Evolutionary conservation across 2,797 vertebrate genomes (phyloP).

Genomic region (Apogon hyalosoma): DNA sequence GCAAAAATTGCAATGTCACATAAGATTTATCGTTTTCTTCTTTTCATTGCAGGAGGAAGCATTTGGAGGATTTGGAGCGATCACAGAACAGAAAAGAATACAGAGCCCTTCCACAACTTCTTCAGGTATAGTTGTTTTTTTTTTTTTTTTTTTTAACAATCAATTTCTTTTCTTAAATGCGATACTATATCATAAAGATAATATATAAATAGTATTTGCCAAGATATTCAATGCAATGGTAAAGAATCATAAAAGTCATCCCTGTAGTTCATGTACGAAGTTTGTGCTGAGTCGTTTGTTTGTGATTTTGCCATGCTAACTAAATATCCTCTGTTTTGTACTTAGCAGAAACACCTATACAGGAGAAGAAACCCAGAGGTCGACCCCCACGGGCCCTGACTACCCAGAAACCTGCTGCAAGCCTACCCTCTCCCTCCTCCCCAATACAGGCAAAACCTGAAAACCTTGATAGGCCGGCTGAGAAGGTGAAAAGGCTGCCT

Average conservation of each 20-base stretch:
- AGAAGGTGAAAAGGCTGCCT: slow-evolving; percentile 92
- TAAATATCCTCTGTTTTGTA: slow-evolving; percentile 32
- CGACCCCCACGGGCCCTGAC: slow-evolving; percentile 91
- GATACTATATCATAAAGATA: not conserved
- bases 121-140: slow-evolving; percentile 82
- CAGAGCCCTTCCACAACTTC: slow-evolving; percentile 87
- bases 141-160: not conserved
- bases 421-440: slow-evolving; percentile 83
- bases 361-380: slow-evolving; percentile 94
- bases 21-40: slow-evolving; percentile 5
- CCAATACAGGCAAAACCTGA: slow-evolving; percentile 87
- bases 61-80: slow-evolving; percentile 94
- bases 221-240: too few species aligned
- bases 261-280: slow-evolving; percentile 9
- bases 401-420: slow-evolving; percentile 86
- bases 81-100: slow-evolving; percentile 91
- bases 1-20: slow-evolving; percentile 10
- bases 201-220: too few species aligned
- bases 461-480: slow-evolving; percentile 81
- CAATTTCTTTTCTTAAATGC: not conserved
- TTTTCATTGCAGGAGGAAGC: slow-evolving; percentile 89
- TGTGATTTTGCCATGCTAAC: not conserved
- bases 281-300: not conserved
- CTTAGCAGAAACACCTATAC: slow-evolving; percentile 81
- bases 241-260: not conserved